These are phyloP conservation scores for Planiliza haematocheilus DNA, from an alignment of 2,113 vertebrate genomes.

Conservation along the genomic window DNA sequence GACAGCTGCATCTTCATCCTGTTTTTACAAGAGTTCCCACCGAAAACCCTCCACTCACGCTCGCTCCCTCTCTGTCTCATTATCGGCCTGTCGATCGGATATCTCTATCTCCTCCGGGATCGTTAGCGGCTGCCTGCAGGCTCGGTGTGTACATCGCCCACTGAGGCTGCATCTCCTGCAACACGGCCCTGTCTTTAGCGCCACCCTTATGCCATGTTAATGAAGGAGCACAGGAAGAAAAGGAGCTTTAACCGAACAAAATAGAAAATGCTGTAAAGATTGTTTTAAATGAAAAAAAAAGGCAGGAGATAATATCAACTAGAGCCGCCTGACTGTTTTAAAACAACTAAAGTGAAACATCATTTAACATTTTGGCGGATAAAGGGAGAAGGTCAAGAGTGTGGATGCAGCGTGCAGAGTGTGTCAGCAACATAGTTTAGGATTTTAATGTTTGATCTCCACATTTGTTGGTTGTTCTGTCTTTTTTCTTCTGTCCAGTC, in stretches of 20 bases:
- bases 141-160: slow-evolving; percentile 25
- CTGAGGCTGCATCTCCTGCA: slow-evolving; percentile 30
- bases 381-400: neutral
- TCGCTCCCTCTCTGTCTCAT: slow-evolving; percentile 67
- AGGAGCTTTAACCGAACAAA: slow-evolving; percentile 6
- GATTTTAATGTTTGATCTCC: too few species aligned
- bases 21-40: slow-evolving; percentile 62
- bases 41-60: slow-evolving; percentile 61
- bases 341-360: neutral
- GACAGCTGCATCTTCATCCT: slow-evolving; percentile 60
- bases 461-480: neutral
- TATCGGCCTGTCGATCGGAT: slow-evolving; percentile 71
- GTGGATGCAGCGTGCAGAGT: too few species aligned
- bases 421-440: too few species aligned
- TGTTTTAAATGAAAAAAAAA: too few species aligned
- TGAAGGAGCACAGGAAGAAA: slow-evolving; percentile 16
- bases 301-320: slow-evolving; percentile 14
- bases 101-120: slow-evolving; percentile 72
- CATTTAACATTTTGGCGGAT: slow-evolving; percentile 28
- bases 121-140: slow-evolving; percentile 59
- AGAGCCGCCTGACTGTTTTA: neutral
- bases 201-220: slow-evolving; percentile 21
- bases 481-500: too few species aligned
- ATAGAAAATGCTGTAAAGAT: slow-evolving; percentile 7
- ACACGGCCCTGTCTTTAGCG: slow-evolving; percentile 11